Percentiles rank a stretch among this genome's conserved stretches.
Evolutionary conservation across 2,888 invertebrate species (phyloP).

Genomic region (Asteroscopus sphinx): DNA sequence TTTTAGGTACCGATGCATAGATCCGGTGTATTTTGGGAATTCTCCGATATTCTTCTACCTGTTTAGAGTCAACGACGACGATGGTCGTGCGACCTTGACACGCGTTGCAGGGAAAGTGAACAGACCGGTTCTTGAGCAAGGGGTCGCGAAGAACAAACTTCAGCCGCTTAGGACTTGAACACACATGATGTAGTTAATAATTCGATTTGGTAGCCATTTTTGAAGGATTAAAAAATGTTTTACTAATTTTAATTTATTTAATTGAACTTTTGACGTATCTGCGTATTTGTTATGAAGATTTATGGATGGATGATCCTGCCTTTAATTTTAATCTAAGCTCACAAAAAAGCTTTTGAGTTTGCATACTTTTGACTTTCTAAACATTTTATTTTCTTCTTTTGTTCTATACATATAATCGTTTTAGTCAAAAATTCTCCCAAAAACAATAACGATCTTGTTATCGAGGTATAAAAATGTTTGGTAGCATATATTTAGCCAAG

Average conservation of each 20-base stretch:
- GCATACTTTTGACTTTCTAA: too few species aligned
- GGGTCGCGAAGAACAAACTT: conserved; percentile 64
- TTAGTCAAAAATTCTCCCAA: not conserved
- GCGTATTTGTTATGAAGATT: too few species aligned
- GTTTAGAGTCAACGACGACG: conserved; percentile 60
- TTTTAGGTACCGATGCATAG: conserved; percentile 40
- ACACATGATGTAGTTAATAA: conserved; percentile 26
- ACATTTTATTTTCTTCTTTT: too few species aligned
- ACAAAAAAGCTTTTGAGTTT: too few species aligned
- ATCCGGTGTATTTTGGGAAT: conserved; percentile 49
- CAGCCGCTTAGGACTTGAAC: conserved; percentile 49
- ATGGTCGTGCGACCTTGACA: conserved; percentile 84
- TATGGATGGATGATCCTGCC: too few species aligned
- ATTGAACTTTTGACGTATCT: too few species aligned
- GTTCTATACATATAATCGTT: too few species aligned
- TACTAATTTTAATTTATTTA: too few species aligned
- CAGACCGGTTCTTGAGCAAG: conserved; percentile 83
- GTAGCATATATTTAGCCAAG: not conserved
- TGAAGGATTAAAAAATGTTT: not conserved
- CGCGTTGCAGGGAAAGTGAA: conserved; percentile 84
- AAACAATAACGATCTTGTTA: not conserved
- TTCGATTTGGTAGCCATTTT: not conserved
- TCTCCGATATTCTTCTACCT: conserved; percentile 58
- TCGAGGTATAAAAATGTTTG: not conserved
- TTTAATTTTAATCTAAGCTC: too few species aligned